Percentiles rank a stretch among this genome's conserved stretches.
phyloP scores from a whole-genome alignment of 2,113 vertebrate genomes.

The Peromyscus leucopus region DNA sequence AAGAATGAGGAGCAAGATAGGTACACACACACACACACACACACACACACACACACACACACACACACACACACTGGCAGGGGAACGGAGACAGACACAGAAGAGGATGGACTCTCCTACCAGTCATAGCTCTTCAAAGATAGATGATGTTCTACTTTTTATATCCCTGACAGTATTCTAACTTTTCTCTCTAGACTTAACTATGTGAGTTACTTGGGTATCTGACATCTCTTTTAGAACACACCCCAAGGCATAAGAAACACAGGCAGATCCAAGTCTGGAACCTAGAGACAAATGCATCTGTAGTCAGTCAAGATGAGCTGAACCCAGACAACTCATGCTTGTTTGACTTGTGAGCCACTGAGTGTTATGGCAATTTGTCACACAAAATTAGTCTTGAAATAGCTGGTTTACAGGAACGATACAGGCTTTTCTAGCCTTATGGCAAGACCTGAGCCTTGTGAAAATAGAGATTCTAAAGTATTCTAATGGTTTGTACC shows the following conservation, averaged over 20 bases:
- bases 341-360: conserved; percentile 1
- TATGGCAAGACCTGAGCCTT: conserved; percentile 12
- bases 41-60: not conserved
- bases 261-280: not conserved
- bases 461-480: not conserved
- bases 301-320: not conserved
- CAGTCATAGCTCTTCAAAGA: not conserved
- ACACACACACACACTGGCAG: too few species aligned
- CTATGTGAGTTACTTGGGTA: not conserved
- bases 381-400: not conserved
- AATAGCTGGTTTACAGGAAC: not conserved
- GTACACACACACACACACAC: not conserved
- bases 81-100: fast-evolving
- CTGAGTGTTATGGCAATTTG: not conserved
- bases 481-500: not conserved
- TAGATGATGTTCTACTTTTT: not conserved
- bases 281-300: not conserved
- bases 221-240: not conserved
- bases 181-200: not conserved
- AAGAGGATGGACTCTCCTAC: not conserved
- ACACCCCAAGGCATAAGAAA: not conserved
- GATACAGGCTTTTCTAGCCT: not conserved
- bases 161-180: not conserved
- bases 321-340: not conserved
- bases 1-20: not conserved